Base-by-base conservation (phyloP, 64 coral and sea anemone species). In the Pocillopora damicornis region DNA sequence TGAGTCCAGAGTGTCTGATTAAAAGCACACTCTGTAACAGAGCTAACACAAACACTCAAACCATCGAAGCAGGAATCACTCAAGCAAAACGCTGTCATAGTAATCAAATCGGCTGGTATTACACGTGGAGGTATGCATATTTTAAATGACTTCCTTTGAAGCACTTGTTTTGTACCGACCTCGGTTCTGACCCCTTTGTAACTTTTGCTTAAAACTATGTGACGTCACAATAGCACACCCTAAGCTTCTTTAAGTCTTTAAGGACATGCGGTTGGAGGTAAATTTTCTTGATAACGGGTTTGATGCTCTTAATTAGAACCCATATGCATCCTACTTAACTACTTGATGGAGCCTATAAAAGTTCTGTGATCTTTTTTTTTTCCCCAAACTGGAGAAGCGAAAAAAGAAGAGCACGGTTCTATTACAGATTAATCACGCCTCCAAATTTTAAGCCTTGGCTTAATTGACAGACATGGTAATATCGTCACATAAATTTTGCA, bases 101-200 rank as follows among this genome's bases (percentile, higher is more conserved):
- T 85, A 85, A 85, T 85, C 65, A 85, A 85, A 73, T 85, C 81
- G 37, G 81, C 81, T 85, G 81, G 72, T 85, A 85, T 85, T 72
- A 85, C 81, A 75, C 88, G 61, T 89, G 88, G 88, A 89, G 88
- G 78, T 74, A 81, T 89, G 88, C 88, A 89, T 89, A 89, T 89
- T 82, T 89, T 82, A 89, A 79, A 89, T 89, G 78, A 60, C 37
- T 89, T 30, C 17, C 66, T 89, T 75, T 59, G 23, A 73, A 36
- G 11, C 59, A 74, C 88, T 72, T 89, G 78, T 85, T 72, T 85
- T 72, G 18, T 68, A 72, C 64, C 65, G 37, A 72, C 22, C 81
- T 20, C 9, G 22, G 35, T 22, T 85, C 68, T 85, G 81, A 85
- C 81, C 81, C 81, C 22, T 45, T 85, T 85, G 81, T 58, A 66